Conservation (phyloP, 2,888 invertebrate species). For the Cephus runcator region DNA sequence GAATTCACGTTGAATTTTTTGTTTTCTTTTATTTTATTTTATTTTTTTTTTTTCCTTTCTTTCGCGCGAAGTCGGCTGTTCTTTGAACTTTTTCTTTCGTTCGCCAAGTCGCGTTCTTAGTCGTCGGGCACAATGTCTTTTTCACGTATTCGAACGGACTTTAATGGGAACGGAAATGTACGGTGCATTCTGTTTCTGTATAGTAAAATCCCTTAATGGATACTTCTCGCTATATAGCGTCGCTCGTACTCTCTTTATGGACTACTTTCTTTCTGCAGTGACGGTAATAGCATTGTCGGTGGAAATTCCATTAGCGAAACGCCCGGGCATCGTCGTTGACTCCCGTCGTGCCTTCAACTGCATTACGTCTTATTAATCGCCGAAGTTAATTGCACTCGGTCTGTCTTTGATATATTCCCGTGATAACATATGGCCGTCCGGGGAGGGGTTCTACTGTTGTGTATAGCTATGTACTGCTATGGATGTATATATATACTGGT, state of each 20-base stretch:
- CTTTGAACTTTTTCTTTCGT: too few relatives aligned
- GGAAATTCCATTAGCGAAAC: neutral
- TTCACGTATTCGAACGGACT: neutral
- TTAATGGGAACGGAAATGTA: neutral
- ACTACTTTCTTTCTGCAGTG: neutral
- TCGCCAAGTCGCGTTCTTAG: neutral
- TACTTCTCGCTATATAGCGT: neutral
- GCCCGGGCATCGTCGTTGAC: neutral
- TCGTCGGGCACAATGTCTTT: neutral
- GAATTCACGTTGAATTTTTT: neutral
- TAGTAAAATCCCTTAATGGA: neutral
- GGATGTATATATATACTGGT: too few relatives aligned
- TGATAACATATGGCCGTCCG: neutral
- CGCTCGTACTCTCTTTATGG: neutral
- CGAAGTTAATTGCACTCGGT: neutral
- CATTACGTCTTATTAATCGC: neutral
- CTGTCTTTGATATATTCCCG: neutral
- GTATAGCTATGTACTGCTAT: neutral
- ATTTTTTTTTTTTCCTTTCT: too few relatives aligned
- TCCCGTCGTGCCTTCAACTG: neutral
- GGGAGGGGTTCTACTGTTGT: neutral
- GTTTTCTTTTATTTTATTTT: too few relatives aligned
- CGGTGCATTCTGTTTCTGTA: neutral
- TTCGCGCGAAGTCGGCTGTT: too few relatives aligned
- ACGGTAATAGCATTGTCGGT: neutral